Evolutionary conservation across 2,888 invertebrate species (phyloP).

Genomic region (Anagyrus pseudococci): DNA sequence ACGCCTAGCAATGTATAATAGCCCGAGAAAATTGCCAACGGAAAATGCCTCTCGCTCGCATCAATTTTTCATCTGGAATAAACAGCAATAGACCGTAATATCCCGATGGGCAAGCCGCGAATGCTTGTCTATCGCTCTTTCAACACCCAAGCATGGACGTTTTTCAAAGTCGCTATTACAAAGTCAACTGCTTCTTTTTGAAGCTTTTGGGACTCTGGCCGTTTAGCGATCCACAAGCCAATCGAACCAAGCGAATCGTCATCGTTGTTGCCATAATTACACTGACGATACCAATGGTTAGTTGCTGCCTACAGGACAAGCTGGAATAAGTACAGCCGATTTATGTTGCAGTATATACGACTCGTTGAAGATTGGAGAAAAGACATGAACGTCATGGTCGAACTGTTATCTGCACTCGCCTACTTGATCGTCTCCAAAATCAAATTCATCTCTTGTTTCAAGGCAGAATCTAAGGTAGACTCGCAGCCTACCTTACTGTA

Average conservation of each 20-base stretch:
- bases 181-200: conserved; percentile 9
- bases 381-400: conserved; percentile 19
- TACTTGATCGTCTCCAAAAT: conserved; percentile 14
- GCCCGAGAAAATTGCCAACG: no score
- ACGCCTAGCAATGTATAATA: no score
- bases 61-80: no score
- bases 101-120: no score
- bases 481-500: neutral
- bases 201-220: conserved; percentile 23
- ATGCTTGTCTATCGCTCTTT: no score
- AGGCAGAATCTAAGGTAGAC: conserved; percentile 14
- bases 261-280: conserved; percentile 3
- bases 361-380: conserved; percentile 22
- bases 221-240: neutral
- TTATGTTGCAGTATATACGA: conserved; percentile 9
- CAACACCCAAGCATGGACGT: no score
- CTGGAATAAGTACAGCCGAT: neutral
- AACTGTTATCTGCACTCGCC: conserved; percentile 9
- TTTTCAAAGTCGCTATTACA: conserved; percentile 15
- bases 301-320: neutral
- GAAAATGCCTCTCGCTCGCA: no score
- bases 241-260: conserved; percentile 3
- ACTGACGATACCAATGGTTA: conserved; percentile 17
- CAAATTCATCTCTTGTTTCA: conserved; percentile 14
- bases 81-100: no score